Base-by-base conservation (phyloP, 2,113 vertebrate species). In the Pygoscelis adeliae region DNA sequence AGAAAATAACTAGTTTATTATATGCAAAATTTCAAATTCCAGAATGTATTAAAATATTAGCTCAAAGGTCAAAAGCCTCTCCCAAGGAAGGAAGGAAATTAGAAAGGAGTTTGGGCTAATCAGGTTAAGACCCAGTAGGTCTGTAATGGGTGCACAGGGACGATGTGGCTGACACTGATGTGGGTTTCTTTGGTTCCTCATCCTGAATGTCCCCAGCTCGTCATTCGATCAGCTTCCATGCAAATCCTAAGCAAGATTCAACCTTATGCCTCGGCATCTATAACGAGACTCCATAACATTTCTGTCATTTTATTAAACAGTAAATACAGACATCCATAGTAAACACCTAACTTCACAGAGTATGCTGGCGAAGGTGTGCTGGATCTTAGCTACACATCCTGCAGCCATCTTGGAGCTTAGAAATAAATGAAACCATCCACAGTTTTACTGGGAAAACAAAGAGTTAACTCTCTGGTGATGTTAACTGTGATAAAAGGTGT, bases 1-100 rank as follows among this genome's bases (percentile, higher is more conserved):
- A 79, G 77, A 91, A 94, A 89, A 91, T 74, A 87, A 23, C 62
- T 77, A 58, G 21, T 67, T 94, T 89, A 62, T 81, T 89, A 62
- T 22, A 81, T 79, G 44, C 34, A 93, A 93, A 84, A 79, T 76
- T 78, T 89, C 38, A 69, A 65, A 71, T 91, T 76, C 52, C 36
- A 61, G 56, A 72, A 47, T 82, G 56, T 79, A 55, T 76, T 82
- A 74, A 82, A 87, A 65, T 38, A 44, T 13, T 76, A 82, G 21
- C 65, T 79, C 70, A 85, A 87, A 85, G 52, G 56, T 89, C n/a
- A 82, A 84, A 95, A 72, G 26, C 29, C 42, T 87, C 7, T 95
- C 47, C 29, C 29, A 82, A 47, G 34, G 47, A 85, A 96, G 20
- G 30, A 61, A 76, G 22, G 40, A 79, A 78, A 44, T 82, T 29